Evolutionary conservation across 37 sponge, comb jelly and placozoan species (phyloP).

Genomic region (Mnemiopsis leidyi): DNA sequence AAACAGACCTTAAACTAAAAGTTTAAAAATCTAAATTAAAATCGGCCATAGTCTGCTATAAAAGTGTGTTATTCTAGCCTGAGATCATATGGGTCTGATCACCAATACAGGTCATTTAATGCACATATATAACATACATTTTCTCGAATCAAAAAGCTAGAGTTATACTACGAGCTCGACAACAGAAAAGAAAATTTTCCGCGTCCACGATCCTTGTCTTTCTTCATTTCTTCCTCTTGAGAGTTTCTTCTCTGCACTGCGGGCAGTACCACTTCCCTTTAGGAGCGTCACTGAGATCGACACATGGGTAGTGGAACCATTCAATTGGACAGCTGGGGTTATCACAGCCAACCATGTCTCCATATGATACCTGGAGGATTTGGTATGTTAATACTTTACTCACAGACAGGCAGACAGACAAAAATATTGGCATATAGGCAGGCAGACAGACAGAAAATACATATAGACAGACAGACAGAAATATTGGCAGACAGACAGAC

Average conservation of each 20-base stretch:
- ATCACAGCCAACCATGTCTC: constrained; percentile 99
- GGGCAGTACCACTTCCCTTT: constrained; percentile 99
- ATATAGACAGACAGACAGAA: constrained; percentile 19
- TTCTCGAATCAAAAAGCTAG: no score
- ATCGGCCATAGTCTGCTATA: no score
- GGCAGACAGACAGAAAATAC: background rate
- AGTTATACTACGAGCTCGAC: no score
- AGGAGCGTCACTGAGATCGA: constrained; percentile 90
- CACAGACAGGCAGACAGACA: background rate
- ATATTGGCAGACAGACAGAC: constrained; percentile 27
- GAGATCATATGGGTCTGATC: no score
- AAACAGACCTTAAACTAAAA: no score
- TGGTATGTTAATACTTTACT: background rate
- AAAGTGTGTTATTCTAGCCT: no score
- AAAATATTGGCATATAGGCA: background rate
- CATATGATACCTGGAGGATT: constrained; percentile 86
- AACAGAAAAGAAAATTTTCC: no score
- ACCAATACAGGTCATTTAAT: background rate
- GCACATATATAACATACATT: background rate
- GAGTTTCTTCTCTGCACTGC: constrained; percentile 71
- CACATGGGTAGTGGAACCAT: constrained; percentile 99
- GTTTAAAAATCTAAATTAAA: no score
- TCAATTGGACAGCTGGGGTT: constrained; percentile 89
- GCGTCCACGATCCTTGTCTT: no score
- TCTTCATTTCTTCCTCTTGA: constrained; percentile 73